Base-by-base conservation (phyloP, 2,888 invertebrate species). In the Venustoraphidia nigricollis region DNA sequence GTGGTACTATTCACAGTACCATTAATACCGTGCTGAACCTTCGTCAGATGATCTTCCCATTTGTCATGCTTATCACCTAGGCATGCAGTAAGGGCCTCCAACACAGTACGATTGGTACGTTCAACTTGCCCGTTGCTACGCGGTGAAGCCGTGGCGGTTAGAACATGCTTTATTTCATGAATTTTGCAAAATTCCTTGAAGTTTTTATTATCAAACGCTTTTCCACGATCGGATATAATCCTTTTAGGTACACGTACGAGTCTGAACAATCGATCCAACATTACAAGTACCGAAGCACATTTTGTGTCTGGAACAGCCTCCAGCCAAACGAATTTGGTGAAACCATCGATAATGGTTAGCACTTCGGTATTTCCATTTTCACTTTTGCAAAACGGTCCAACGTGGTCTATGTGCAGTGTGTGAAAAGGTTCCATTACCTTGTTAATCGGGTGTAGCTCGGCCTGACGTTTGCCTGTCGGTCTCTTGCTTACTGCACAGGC, bases 21-120 rank as follows among this genome's bases (percentile, higher is more conserved):
- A 39, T 56, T 56, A 41, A 56, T 49, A 14, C 51, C 53, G 45
- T 51, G 52, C 36, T 56, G 54, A 10, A 55, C 52, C 13, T 11
- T 39, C 13, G 38, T 44, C 11, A 56, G 41, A 36, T 48, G 41
- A 43, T 52, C 34, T 41, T 56, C 54, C 54, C 54, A 56, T 40
- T 52, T 50, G 36, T 54, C 45, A 14, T 49, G 45, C 37, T 41
- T 41, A 38, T 27, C 48, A 39, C 43, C 46, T 27, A 44, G 10
- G 6, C n/a, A 13, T n/a, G 44, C 44, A 10, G 44, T 36, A n/a
- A 44, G 35, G 38, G 40, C 49, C 2, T 52, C 52, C 9, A 52
- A 37, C n/a, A 55, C 43, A 9, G 52, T 53, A 13, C 45, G 10
- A 11, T 38, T 38, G 4, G n/a, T 38, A 38, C 38, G 38, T 38